Evolutionary conservation across 2,797 vertebrate genomes (phyloP).

Genomic region (Thripadectes ignobilis): DNA sequence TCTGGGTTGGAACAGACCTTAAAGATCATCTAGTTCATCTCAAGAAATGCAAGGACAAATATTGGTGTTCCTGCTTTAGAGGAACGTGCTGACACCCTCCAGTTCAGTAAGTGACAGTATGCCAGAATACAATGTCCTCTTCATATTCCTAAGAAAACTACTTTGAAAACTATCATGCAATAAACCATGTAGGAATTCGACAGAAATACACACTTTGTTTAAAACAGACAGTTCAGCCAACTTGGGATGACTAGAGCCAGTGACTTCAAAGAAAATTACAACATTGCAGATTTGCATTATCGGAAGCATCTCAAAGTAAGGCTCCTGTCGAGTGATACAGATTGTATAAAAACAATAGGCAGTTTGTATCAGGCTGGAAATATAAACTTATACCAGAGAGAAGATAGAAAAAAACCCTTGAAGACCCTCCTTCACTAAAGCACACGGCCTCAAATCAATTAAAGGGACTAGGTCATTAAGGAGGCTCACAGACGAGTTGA

Average conservation of each 20-base stretch:
- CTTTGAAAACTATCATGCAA: neutral
- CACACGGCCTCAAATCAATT: neutral
- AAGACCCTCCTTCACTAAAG: neutral
- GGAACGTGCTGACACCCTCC: neutral
- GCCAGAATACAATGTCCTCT: neutral
- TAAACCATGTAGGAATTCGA: fast-evolving
- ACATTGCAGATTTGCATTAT: neutral
- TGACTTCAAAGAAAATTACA: neutral
- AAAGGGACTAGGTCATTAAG: neutral
- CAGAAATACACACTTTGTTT: neutral
- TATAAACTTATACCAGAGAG: neutral
- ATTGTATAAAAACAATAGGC: neutral
- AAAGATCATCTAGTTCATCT: neutral
- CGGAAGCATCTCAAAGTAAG: neutral
- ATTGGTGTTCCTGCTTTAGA: neutral
- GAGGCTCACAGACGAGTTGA: too few relatives aligned
- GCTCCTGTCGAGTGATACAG: fast-evolving
- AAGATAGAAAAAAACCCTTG: fast-evolving
- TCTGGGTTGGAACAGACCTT: neutral
- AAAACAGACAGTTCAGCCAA: neutral
- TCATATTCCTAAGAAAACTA: neutral
- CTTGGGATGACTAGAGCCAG: neutral
- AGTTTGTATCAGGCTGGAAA: neutral
- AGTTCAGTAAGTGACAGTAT: neutral
- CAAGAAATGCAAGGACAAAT: neutral